phyloP scores from a whole-genome alignment of 2,888 invertebrate species.

The Ommatoiulus sabulosus region DNA sequence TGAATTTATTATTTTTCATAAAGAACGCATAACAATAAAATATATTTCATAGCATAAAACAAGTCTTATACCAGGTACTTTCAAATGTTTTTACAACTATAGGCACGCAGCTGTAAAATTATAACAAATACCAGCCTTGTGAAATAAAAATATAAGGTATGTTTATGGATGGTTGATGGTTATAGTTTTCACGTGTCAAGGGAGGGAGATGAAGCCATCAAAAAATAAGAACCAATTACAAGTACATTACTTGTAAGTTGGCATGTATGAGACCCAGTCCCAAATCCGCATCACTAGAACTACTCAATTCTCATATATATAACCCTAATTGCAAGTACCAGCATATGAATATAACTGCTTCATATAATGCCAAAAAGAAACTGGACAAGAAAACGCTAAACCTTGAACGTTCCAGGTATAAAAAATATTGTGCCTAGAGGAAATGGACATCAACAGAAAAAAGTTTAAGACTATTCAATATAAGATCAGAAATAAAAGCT shows the following conservation, averaged over 20 bases:
- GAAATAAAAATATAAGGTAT: neutral
- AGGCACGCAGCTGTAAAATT: slow-evolving; percentile 3
- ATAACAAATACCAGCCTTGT: slow-evolving; percentile 15
- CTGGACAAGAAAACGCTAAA: too few relatives aligned
- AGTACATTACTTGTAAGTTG: neutral
- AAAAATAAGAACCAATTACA: neutral
- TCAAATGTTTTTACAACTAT: slow-evolving; percentile 34
- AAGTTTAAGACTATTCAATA: too few relatives aligned
- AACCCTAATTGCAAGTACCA: slow-evolving; percentile 1
- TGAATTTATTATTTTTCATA: slow-evolving; percentile 17
- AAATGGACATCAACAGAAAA: too few relatives aligned
- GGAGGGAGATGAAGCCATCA: neutral
- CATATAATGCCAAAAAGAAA: too few relatives aligned
- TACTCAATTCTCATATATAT: slow-evolving; percentile 11
- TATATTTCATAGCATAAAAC: slow-evolving; percentile 34
- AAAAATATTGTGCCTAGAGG: too few relatives aligned
- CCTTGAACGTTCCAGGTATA: too few relatives aligned
- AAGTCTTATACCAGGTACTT: slow-evolving; percentile 27
- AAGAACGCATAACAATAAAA: slow-evolving; percentile 10
- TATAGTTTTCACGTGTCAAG: neutral
- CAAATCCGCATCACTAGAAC: neutral
- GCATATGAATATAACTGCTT: too few relatives aligned
- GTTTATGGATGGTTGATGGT: slow-evolving; percentile 1
- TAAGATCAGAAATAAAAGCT: too few relatives aligned
- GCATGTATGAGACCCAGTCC: neutral